Conservation (phyloP, 2,797 vertebrate species). For the Capromys pilorides region DNA sequence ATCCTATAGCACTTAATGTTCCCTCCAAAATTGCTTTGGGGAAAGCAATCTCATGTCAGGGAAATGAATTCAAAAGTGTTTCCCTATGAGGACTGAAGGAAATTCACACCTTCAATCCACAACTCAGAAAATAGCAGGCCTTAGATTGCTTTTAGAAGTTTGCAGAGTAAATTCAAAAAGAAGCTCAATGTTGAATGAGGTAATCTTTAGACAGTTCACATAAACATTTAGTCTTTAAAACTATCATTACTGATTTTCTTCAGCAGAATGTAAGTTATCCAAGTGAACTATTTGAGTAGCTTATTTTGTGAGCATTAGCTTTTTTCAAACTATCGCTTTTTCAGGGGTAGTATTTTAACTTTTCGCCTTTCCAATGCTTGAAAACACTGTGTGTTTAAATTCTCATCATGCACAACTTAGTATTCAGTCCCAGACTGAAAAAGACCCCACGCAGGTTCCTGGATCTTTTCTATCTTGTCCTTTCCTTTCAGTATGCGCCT, state of each 20-base stretch:
- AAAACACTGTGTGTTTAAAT: background rate
- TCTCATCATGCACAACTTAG: background rate
- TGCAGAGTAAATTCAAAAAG: constrained; percentile 62
- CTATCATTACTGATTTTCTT: constrained; percentile 55
- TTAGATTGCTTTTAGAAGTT: constrained; percentile 70
- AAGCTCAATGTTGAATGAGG: constrained; percentile 39
- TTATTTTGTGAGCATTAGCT: constrained; percentile 36
- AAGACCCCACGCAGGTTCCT: background rate
- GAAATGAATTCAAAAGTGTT: constrained; percentile 74
- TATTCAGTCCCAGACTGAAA: constrained; percentile 18
- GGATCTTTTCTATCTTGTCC: background rate
- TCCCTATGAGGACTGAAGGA: constrained; percentile 55
- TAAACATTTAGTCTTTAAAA: constrained; percentile 52
- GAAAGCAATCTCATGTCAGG: constrained; percentile 69
- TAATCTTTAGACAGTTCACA: constrained; percentile 54
- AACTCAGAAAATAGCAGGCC: constrained; percentile 62
- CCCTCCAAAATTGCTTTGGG: constrained; percentile 76
- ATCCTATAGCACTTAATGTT: constrained; percentile 69
- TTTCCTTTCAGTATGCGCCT: background rate
- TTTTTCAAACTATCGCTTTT: constrained; percentile 59
- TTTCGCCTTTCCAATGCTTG: constrained; percentile 24
- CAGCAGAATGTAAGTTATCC: constrained; percentile 49
- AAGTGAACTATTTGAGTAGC: constrained; percentile 45
- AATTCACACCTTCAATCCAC: constrained; percentile 61
- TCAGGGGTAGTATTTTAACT: constrained; percentile 21